phyloP scores from a whole-genome alignment of 2,888 invertebrate species.

The Nymphalis c-album region DNA sequence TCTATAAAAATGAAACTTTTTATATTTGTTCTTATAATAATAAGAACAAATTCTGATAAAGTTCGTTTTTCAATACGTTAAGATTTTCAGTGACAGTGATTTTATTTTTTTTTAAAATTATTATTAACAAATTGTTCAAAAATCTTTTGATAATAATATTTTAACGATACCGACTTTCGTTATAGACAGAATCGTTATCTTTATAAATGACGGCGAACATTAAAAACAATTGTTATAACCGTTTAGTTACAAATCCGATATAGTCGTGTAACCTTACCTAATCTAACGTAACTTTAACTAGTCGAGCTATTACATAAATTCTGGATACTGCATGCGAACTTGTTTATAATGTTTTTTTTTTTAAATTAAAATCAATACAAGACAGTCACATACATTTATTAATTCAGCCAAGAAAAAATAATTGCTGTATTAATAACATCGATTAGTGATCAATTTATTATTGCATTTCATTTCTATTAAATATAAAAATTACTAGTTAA shows the following conservation, averaged over 20 bases:
- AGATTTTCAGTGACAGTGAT: not conserved
- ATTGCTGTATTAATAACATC: not conserved
- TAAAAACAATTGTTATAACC: constrained; percentile 8
- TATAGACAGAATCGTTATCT: not conserved
- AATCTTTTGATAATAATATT: not conserved
- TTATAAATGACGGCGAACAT: not conserved
- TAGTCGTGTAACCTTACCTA: constrained; percentile 60
- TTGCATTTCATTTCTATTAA: not conserved
- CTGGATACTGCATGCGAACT: constrained; percentile 34
- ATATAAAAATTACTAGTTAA: not conserved
- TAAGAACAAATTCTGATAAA: not conserved
- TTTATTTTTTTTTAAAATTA: not conserved
- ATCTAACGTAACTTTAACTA: constrained; percentile 63
- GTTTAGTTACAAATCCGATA: constrained; percentile 31
- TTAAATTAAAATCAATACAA: not conserved
- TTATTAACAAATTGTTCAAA: not conserved
- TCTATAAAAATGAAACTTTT: not conserved
- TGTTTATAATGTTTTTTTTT: not conserved
- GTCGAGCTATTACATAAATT: constrained; percentile 47
- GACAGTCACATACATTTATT: not conserved
- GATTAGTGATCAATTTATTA: not conserved
- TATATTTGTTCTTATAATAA: not conserved
- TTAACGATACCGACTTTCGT: not conserved
- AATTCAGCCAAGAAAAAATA: not conserved
- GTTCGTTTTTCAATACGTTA: not conserved